A percentile compares a stretch with the other conserved stretches of the same genome.
Conservation (phyloP, 2,113 vertebrate genomes). For the Pollimyrus isidori region DNA sequence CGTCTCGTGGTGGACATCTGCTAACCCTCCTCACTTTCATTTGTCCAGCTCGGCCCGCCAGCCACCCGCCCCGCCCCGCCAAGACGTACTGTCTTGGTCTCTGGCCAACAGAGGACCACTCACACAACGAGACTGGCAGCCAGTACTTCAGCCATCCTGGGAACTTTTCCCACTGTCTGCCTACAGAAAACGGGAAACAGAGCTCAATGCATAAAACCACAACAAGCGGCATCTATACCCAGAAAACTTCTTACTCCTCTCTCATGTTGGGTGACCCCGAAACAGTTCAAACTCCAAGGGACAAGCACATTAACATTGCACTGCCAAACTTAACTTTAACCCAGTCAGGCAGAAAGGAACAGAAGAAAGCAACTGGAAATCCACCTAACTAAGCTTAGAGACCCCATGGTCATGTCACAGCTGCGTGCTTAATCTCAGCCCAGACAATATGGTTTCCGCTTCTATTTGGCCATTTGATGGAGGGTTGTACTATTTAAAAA, state of each 20-base stretch:
- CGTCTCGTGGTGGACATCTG: background rate
- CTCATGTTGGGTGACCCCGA: background rate
- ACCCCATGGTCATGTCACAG: background rate
- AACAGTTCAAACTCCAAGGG: background rate
- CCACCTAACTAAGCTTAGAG: background rate
- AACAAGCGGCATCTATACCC: background rate
- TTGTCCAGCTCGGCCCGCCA: background rate
- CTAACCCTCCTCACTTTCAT: background rate
- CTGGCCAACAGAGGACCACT: background rate
- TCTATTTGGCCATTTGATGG: background rate
- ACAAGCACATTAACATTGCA: background rate
- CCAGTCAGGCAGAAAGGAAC: background rate
- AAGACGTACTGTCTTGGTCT: background rate
- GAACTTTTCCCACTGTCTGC: background rate
- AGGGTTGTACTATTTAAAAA: background rate
- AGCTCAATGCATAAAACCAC: background rate
- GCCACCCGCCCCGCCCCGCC: background rate
- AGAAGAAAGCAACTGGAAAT: background rate
- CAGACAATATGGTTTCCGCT: background rate
- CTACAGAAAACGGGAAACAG: background rate
- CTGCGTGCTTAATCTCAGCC: background rate
- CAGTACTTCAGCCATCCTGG: conserved; percentile 3
- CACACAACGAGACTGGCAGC: background rate
- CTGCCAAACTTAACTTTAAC: background rate
- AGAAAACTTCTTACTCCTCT: background rate